Evolutionary conservation across 2,888 invertebrate genomes (phyloP), one percentile per base, ranked within the genome.

Genomic region (Agapostemon virescens): DNA sequence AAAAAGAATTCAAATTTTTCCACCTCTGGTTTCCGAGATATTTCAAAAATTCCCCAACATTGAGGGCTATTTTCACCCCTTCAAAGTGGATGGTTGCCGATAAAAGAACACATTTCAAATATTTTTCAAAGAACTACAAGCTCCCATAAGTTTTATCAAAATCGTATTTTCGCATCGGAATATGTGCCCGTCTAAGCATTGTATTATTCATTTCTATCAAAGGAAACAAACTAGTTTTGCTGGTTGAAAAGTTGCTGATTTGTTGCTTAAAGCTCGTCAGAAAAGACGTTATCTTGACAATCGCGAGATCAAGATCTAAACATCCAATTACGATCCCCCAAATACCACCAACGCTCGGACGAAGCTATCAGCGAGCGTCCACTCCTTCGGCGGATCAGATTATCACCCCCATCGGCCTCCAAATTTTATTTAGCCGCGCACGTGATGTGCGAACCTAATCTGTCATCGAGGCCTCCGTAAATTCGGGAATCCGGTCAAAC

Each of bases 401-500:
- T 40, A 42, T 64, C 45, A 23, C 1, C 42, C 23, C 26, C 33
- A 26, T 36, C 69, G 36, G 33, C 61, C 38, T 5, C 33, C 2
- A n/a, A 63, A 23, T 79, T 79, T 77, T 77, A 77, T 77, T 77
- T 67, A 61, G 42, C 45, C 40, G 55, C 33, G 36, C 55, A 42
- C 61, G 64, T 66, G 73, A 79, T 45, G 63, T 58, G 23, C 63
- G 68, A 64, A 45, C 38, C 68, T 72, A 72, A 78, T 79, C 78
- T 72, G 72, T 72, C 79, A 79, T 72, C 79, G 42, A 63, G 26
- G 20, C 11, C 30, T 68, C 6, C 52, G 78, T 64, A 72, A 72
- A 79, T 79, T 72, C 49, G 67, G 49, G n/a, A 68, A 79, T 79
- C 69, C 26, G 67, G 49, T 40, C 79, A 52, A 71, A 77, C 33